phyloP scores from a whole-genome alignment of 1,140 invertebrate species.

The Adoxophyes honmai region DNA sequence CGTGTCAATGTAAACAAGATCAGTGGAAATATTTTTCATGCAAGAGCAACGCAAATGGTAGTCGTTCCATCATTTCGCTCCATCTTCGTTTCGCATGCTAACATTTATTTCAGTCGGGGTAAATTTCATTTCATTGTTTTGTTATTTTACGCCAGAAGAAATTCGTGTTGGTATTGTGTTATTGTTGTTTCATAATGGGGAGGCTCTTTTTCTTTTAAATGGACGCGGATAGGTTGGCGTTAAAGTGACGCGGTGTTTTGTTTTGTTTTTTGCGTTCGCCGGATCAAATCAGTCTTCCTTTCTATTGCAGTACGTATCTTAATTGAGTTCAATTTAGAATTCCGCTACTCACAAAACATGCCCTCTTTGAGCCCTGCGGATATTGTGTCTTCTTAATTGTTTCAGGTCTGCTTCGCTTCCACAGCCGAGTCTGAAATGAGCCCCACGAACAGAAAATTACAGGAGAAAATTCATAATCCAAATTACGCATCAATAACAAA shows the following conservation, averaged over 20 bases:
- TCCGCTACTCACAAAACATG: background rate
- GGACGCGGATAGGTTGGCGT: background rate
- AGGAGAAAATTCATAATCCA: too few species aligned
- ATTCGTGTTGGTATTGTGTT: constrained; percentile 24
- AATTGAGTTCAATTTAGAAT: background rate
- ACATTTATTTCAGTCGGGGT: constrained; percentile 39
- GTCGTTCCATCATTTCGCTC: constrained; percentile 50
- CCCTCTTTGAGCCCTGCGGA: too few species aligned
- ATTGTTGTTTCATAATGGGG: constrained; percentile 17
- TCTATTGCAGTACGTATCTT: too few species aligned
- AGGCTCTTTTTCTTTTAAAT: background rate
- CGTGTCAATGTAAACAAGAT: constrained; percentile 62
- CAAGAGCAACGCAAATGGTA: constrained; percentile 46
- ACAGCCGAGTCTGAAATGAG: too few species aligned
- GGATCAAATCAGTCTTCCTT: too few species aligned
- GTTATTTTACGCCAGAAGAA: constrained; percentile 28
- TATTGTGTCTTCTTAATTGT: too few species aligned
- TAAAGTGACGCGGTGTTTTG: too few species aligned
- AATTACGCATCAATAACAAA: background rate
- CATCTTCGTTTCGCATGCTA: constrained; percentile 47
- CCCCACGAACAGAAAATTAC: too few species aligned
- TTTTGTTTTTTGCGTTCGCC: too few species aligned
- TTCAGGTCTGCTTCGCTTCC: too few species aligned
- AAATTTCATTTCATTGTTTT: constrained; percentile 46
- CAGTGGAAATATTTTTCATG: constrained; percentile 56